Evolutionary conservation across 2,113 vertebrate species (phyloP), one percentile per base, ranked within the genome.

Genomic region (Plestiodon gilberti): DNA sequence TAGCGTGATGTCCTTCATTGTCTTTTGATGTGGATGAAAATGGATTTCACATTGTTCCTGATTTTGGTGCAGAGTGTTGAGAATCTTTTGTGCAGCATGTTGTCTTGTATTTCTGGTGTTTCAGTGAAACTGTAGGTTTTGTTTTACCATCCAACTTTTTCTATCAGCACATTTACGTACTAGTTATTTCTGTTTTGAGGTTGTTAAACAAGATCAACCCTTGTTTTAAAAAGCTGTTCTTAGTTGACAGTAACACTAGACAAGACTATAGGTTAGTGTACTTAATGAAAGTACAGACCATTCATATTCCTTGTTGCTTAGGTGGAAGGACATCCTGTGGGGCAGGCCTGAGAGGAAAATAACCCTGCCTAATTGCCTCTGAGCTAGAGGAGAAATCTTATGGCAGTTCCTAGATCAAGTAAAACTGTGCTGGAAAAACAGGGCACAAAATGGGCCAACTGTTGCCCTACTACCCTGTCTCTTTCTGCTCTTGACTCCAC

Each of bases 81-180:
- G 22, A 67, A 86, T 7, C 52, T 22, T 64, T 69, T 90, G 77
- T 6, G n/a, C 78, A 30, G 38, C 79, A 65, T 74, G 11, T 7
- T 83, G 15, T 82, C 40, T 89, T 55, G 2, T 65, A 43, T 84
- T n/a, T 75, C 87, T 85, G 48, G 8, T 22, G 80, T 14, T 48
- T 87, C 17, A 48, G 30, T 33, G 71, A 35, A 88, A 83, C 81
- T 30, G 28, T 5, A 73, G 1, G 18, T 89, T 91, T 87, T 88
- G 25, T 23, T 89, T 87, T 87, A 10, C 79, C 86, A 81, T 40
- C 78, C n/a, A 28, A 88, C 3, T 78, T 70, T 82, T 20, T 55
- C 6, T 70, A 25, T 35, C 7, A 38, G 6, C 7, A 28, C n/a
- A 30, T 2, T 33, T 35, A 82, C 28, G 25, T 71, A 40, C n/a